These are phyloP conservation scores for Andrena marginata DNA, from an alignment of 2,888 invertebrate genomes.

Conservation along the genomic window DNA sequence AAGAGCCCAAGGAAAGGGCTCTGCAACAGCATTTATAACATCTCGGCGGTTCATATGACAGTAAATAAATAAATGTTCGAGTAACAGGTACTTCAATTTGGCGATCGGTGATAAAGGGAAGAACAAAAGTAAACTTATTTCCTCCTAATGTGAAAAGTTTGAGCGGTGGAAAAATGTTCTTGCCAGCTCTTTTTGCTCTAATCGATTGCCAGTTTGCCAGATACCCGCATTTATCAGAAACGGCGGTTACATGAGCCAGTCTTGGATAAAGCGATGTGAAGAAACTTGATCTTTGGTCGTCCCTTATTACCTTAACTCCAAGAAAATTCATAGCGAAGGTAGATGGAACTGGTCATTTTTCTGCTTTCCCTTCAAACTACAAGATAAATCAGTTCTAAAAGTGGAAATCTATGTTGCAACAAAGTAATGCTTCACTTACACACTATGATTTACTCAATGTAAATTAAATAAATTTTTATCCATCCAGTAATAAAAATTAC, in stretches of 20 bases:
- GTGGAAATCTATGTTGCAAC: too few relatives aligned
- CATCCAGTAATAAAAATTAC: too few relatives aligned
- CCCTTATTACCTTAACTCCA: constrained; percentile 28
- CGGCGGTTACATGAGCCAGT: constrained; percentile 38
- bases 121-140: constrained; percentile 73
- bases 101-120: constrained; percentile 48
- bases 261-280: constrained; percentile 46
- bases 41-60: background rate
- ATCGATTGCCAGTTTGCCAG: constrained; percentile 65
- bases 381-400: too few relatives aligned
- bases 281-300: constrained; percentile 57
- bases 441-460: too few relatives aligned
- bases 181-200: constrained; percentile 56
- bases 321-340: background rate
- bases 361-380: too few relatives aligned
- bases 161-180: constrained; percentile 66
- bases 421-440: too few relatives aligned
- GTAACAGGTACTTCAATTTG: constrained; percentile 46
- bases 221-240: constrained; percentile 64
- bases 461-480: too few relatives aligned
- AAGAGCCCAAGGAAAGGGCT: too few relatives aligned
- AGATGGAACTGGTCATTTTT: background rate
- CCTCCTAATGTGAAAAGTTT: constrained; percentile 76
- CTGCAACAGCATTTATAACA: too few relatives aligned
- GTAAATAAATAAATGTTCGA: constrained; percentile 10